Percentiles rank a stretch among this genome's conserved stretches.
Evolutionary conservation across 1,140 invertebrate genomes (phyloP).

Genomic region (Apis dorsata): DNA sequence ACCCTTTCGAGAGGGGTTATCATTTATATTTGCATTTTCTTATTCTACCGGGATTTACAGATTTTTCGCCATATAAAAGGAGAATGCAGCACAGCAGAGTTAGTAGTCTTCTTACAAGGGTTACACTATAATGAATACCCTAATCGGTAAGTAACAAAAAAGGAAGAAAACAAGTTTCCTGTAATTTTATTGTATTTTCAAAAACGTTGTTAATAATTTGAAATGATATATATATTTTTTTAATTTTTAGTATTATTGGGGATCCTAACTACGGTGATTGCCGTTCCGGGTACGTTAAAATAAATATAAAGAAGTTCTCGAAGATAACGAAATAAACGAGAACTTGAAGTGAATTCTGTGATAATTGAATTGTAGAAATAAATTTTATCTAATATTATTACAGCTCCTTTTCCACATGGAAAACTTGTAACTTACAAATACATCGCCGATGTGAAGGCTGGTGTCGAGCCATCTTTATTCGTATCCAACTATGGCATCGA

Average conservation of each 20-base stretch:
- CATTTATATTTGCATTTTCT: slow-evolving; percentile 61
- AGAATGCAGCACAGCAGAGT: slow-evolving; percentile 45
- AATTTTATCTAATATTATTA: slow-evolving; percentile 26
- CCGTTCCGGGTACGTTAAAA: slow-evolving; percentile 61
- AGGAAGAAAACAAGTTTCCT: background rate
- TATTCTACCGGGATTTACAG: slow-evolving; percentile 61
- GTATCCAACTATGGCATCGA: slow-evolving; percentile 71
- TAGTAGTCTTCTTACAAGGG: slow-evolving; percentile 72
- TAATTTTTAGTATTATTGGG: slow-evolving; percentile 61
- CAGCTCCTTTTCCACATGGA: slow-evolving; percentile 67
- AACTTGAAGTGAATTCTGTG: background rate
- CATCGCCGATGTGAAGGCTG: slow-evolving; percentile 70
- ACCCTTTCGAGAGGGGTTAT: slow-evolving; percentile 74
- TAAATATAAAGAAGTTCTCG: background rate
- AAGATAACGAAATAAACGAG: background rate
- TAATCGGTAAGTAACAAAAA: slow-evolving; percentile 64
- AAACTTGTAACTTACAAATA: slow-evolving; percentile 76
- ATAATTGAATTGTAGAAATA: background rate
- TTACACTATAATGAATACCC: slow-evolving; percentile 63
- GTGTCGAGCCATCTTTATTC: slow-evolving; percentile 69
- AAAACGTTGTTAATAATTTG: background rate
- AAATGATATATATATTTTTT: slow-evolving; percentile 4
- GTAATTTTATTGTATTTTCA: background rate
- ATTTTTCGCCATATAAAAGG: slow-evolving; percentile 76
- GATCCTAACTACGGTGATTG: slow-evolving; percentile 51